phyloP scores from a whole-genome alignment of 2,888 invertebrate genomes.

The Omphaloscelis lunosa region DNA sequence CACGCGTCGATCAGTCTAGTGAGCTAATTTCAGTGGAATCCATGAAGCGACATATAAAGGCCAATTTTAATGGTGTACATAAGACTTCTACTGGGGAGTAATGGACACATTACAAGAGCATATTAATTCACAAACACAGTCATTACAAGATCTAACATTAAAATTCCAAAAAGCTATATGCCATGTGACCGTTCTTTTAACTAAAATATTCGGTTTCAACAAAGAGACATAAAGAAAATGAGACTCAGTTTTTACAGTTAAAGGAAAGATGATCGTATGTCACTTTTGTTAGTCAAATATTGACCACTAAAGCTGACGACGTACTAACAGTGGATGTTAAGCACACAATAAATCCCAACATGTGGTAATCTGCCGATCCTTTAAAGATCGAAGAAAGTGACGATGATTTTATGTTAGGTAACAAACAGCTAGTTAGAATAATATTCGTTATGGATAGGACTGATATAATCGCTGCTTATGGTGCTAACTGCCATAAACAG shows the following conservation, averaged over 20 bases:
- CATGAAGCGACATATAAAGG: constrained; percentile 33
- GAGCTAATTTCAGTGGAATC: constrained; percentile 44
- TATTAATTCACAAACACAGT: not conserved
- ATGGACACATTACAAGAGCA: not conserved
- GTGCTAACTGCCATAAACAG: too few species aligned
- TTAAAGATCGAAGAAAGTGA: not conserved
- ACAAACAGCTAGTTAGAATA: constrained; percentile 26
- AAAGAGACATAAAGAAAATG: constrained; percentile 5
- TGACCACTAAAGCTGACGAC: constrained; percentile 14
- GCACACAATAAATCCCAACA: not conserved
- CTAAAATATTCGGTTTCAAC: constrained; percentile 26
- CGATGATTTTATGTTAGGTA: constrained; percentile 20
- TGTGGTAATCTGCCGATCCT: not conserved
- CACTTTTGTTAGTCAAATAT: constrained; percentile 34
- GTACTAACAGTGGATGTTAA: not conserved
- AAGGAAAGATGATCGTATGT: not conserved
- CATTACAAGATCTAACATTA: not conserved
- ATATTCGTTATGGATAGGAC: constrained; percentile 22
- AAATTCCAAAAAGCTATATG: not conserved
- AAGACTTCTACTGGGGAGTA: not conserved
- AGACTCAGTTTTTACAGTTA: constrained; percentile 20
- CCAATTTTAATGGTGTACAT: constrained; percentile 2
- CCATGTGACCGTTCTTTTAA: not conserved
- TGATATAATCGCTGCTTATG: too few species aligned
- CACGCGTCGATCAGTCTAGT: constrained; percentile 57